Conservation (phyloP, 2,797 vertebrate genomes). For the Hafferia zeledoni region DNA sequence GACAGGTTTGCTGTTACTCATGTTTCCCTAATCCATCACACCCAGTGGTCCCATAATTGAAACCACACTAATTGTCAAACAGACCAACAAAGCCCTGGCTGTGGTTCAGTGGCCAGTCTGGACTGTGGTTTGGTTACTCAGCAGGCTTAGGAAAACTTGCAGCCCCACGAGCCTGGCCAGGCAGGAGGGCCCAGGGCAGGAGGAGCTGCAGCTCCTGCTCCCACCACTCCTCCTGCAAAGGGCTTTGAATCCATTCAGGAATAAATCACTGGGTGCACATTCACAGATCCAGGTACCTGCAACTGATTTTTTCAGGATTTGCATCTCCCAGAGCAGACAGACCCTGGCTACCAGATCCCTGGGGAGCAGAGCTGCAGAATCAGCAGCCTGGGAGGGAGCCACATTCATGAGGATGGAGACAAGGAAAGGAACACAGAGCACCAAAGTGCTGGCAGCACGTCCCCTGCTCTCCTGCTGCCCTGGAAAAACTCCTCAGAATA, state of each 20-base stretch:
- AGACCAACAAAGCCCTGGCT: not conserved
- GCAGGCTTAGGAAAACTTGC: not conserved
- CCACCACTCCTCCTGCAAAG: not conserved
- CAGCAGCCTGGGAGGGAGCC: not conserved
- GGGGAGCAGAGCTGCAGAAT: not conserved
- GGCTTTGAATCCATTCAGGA: not conserved
- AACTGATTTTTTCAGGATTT: not conserved
- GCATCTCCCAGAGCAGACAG: not conserved
- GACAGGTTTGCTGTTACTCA: not conserved
- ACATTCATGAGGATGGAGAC: not conserved
- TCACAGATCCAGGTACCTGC: not conserved
- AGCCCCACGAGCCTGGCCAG: rapidly evolving
- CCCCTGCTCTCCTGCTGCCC: not conserved
- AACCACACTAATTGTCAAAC: not conserved
- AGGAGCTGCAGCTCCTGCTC: not conserved
- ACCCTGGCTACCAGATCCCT: not conserved
- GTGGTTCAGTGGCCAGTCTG: not conserved
- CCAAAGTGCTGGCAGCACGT: not conserved
- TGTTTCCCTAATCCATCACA: not conserved
- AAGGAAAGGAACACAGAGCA: not conserved
- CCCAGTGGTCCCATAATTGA: not conserved
- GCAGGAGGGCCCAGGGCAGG: not conserved
- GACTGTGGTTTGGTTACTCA: not conserved
- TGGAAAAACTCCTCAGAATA: not conserved
- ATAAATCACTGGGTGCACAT: rapidly evolving